Evolutionary conservation across 2,797 vertebrate species (phyloP).

Genomic region (Leptatherina wallacei): DNA sequence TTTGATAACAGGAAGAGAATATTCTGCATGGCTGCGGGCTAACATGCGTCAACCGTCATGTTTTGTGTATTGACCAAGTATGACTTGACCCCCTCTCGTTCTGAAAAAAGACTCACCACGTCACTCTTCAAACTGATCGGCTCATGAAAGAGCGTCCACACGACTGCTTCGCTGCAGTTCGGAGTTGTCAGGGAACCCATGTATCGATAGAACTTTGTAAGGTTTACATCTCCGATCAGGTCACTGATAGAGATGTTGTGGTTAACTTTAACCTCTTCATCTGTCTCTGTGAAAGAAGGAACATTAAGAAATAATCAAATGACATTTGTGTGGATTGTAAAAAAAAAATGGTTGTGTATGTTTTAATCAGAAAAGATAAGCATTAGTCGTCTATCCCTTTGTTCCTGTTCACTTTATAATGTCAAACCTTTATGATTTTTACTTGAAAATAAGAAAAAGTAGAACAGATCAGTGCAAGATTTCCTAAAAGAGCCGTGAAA

Average conservation of each 20-base stretch:
- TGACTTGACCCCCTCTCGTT: neutral
- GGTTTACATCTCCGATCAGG: conserved; percentile 65
- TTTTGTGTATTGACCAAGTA: conserved; percentile 1
- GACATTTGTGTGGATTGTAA: neutral
- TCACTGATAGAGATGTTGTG: conserved; percentile 62
- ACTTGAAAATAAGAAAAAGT: neutral
- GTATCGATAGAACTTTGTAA: conserved; percentile 75
- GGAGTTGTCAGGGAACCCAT: conserved; percentile 78
- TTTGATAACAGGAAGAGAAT: neutral
- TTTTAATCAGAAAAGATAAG: neutral
- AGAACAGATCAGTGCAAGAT: neutral
- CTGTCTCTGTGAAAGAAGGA: conserved; percentile 26
- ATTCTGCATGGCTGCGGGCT: neutral
- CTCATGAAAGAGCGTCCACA: conserved; percentile 78
- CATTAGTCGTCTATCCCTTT: neutral
- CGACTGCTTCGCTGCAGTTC: conserved; percentile 62
- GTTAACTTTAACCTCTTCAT: neutral
- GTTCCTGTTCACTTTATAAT: neutral
- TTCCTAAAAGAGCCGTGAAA: too few species aligned
- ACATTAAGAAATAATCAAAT: neutral
- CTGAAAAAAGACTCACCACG: conserved; percentile 59
- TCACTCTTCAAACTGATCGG: conserved; percentile 63
- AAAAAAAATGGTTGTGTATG: neutral
- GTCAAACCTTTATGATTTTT: neutral
- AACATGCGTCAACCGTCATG: neutral